Percentiles rank a stretch among this genome's conserved stretches.
Conservation (phyloP, 2,113 vertebrate genomes). For the Fregata magnificens region DNA sequence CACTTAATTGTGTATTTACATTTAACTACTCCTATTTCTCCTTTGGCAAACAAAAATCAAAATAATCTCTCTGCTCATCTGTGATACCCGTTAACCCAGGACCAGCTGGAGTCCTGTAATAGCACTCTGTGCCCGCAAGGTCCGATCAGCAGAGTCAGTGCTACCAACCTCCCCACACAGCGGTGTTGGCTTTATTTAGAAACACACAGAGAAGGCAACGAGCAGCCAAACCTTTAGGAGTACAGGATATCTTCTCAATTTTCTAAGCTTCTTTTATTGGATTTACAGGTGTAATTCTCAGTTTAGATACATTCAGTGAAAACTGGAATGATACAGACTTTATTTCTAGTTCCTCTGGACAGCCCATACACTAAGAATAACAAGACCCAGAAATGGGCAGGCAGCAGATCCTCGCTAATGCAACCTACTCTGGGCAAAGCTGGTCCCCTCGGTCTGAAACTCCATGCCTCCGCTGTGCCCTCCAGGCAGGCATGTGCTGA, state of each 20-base stretch:
- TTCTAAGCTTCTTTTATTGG: background rate
- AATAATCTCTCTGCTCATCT: background rate
- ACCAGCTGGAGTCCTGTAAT: background rate
- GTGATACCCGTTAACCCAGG: background rate
- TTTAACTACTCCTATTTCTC: conserved; percentile 2
- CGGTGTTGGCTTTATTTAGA: background rate
- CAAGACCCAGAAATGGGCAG: background rate
- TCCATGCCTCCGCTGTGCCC: background rate
- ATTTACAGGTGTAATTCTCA: background rate
- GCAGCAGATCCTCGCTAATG: background rate
- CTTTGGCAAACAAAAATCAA: background rate
- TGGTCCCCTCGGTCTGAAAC: background rate
- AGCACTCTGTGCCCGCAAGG: background rate
- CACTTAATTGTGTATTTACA: conserved; percentile 33
- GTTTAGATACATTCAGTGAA: background rate
- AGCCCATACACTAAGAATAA: background rate
- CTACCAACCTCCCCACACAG: background rate
- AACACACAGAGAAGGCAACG: background rate
- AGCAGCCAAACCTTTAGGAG: background rate
- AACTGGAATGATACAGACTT: background rate
- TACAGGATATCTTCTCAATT: background rate
- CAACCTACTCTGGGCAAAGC: background rate
- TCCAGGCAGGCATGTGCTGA: background rate
- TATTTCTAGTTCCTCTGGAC: background rate
- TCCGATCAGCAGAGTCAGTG: background rate